These are phyloP conservation scores for Tinamus guttatus DNA, from an alignment of 2,113 vertebrate genomes.

Conservation along the genomic window DNA sequence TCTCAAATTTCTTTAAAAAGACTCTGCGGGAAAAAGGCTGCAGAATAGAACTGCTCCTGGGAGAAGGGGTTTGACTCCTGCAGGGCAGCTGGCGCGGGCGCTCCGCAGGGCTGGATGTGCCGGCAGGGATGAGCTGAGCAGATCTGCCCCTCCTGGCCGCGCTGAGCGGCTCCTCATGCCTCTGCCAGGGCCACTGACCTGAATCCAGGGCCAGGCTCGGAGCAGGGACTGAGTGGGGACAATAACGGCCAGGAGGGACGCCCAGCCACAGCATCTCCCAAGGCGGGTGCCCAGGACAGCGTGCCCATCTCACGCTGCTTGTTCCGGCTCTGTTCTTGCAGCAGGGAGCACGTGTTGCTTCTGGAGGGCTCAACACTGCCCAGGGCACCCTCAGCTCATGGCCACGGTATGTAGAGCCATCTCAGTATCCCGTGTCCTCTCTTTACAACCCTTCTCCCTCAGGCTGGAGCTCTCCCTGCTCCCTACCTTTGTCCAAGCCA, in stretches of 20 bases:
- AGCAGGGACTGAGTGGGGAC: background rate
- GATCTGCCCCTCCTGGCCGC: background rate
- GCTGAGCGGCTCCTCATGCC: background rate
- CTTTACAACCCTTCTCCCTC: background rate
- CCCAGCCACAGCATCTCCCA: background rate
- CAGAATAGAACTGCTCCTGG: background rate
- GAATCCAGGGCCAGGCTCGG: rapidly evolving
- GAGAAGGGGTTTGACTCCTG: background rate
- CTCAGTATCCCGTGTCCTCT: background rate
- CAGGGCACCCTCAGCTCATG: background rate
- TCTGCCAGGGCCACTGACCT: background rate
- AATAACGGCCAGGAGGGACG: background rate
- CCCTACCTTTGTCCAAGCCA: background rate
- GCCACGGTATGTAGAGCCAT: background rate
- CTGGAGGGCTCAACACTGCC: background rate
- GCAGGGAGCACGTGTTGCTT: background rate
- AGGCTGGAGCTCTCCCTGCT: background rate
- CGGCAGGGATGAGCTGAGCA: background rate
- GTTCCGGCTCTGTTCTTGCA: background rate
- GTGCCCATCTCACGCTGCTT: background rate
- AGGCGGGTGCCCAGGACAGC: background rate
- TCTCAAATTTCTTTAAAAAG: background rate
- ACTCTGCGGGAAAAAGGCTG: background rate
- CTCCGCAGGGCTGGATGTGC: background rate
- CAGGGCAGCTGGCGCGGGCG: background rate